These are phyloP conservation scores for Epinotia ramella DNA, from an alignment of 2,888 invertebrate species.

Conservation along the genomic window DNA sequence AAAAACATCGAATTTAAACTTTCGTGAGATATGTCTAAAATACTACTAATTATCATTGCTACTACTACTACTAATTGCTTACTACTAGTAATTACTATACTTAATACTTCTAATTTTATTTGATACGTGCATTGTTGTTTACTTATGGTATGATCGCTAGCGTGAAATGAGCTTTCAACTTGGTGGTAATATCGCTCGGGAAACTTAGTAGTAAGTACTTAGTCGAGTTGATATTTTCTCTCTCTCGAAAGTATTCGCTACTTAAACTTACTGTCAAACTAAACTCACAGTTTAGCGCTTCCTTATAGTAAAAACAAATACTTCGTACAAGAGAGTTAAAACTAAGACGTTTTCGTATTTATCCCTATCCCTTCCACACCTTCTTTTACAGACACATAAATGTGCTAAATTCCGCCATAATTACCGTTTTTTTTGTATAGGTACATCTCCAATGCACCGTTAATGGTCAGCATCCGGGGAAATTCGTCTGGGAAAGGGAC, in stretches of 20 bases:
- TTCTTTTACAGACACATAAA: background rate
- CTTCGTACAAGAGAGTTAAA: background rate
- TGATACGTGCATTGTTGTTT: too few species aligned
- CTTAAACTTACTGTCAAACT: background rate
- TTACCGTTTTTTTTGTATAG: conserved; percentile 53
- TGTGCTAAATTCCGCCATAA: background rate
- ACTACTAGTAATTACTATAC: too few species aligned
- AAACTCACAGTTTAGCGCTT: too few species aligned
- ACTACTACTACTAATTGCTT: too few species aligned
- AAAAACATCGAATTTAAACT: too few species aligned
- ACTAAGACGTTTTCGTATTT: background rate
- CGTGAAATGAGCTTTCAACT: background rate
- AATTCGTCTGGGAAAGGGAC: conserved; percentile 80
- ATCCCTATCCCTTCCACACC: background rate
- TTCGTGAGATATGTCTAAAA: too few species aligned
- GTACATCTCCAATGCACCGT: conserved; percentile 76
- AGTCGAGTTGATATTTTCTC: background rate
- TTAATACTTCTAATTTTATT: too few species aligned
- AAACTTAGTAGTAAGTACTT: background rate
- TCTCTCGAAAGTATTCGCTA: background rate
- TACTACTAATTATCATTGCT: too few species aligned
- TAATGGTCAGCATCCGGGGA: conserved; percentile 74
- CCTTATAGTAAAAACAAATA: too few species aligned
- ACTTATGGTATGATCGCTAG: too few species aligned
- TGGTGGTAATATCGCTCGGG: background rate